A percentile compares a stretch with the other conserved stretches of the same genome.
These are phyloP conservation scores for Zaprionus obscuricornis DNA, from an alignment of 2,888 invertebrate species.

Conservation along the genomic window DNA sequence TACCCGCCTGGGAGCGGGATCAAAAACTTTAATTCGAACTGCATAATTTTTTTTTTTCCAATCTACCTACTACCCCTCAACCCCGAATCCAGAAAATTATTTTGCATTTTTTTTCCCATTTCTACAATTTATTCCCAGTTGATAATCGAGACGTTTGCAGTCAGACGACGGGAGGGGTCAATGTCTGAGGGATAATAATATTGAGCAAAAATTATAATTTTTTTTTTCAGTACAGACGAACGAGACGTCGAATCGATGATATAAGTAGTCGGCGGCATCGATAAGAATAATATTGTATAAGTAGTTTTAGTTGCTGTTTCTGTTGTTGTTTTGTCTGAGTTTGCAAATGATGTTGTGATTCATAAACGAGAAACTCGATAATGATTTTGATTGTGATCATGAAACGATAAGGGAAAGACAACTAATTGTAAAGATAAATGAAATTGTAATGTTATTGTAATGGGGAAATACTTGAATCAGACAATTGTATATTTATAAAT, in stretches of 20 bases:
- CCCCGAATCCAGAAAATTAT: no score
- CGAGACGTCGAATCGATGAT: conserved; percentile 46
- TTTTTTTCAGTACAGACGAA: no score
- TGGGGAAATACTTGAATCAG: conserved; percentile 6
- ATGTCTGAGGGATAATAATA: conserved; percentile 45
- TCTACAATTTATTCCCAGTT: conserved; percentile 7
- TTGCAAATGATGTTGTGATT: conserved; percentile 30
- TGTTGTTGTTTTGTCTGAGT: conserved; percentile 13
- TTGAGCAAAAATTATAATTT: no score
- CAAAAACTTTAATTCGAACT: background rate
- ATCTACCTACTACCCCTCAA: no score
- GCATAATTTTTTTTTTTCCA: no score
- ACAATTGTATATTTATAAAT: conserved; percentile 12
- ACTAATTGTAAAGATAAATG: conserved; percentile 25
- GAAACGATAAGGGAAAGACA: conserved; percentile 28
- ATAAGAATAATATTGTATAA: conserved; percentile 10
- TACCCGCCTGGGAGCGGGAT: no score
- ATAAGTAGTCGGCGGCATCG: conserved; percentile 27
- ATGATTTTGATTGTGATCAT: conserved; percentile 15
- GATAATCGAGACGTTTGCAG: conserved; percentile 39
- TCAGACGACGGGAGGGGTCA: conserved; percentile 20
- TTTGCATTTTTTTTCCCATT: conserved; percentile 22
- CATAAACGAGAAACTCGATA: conserved; percentile 20
- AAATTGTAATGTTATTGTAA: conserved; percentile 21
- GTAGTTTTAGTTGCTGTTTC: background rate